Evolutionary conservation across 2,888 invertebrate genomes (phyloP), one percentile per base, ranked within the genome.

Genomic region (Drosophila quinaria): DNA sequence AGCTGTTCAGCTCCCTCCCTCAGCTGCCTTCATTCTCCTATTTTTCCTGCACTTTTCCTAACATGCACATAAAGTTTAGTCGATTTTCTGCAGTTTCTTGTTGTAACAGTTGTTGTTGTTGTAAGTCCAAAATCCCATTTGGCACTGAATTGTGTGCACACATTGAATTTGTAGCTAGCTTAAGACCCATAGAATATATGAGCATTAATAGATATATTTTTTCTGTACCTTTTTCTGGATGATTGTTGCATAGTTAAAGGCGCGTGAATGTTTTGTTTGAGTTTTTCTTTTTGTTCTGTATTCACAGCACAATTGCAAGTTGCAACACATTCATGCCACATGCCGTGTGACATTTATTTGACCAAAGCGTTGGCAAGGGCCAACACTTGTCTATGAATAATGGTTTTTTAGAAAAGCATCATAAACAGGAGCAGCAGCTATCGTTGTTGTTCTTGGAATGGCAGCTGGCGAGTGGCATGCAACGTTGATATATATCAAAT

Each of bases 81-180:
- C 84, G 84, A 84, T 84, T 87, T 69, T 68, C 35, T 77, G 61
- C 69, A 65, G 22, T 50, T 74, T 17, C 46, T 47, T 62, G 46
- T 50, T 74, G 73, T 66, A 78, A 44, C 10, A 58, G 31, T 37
- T 70, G 58, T 10, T 76, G 35, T 15, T 62, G 42, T 47, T 75
- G 74, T 67, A 73, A 68, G 80, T 80, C 84, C 78, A 74, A 84
- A 84, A 84, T 87, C 87, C 84, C 84, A 84, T 84, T 84, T 84
- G 87, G 80, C 87, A 84, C 80, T 84, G 84, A 84, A 84, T 84
- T 84, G 87, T 87, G 84, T 81, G 87, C 80, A 62, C 80, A 87
- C 84, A 84, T 84, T 84, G 84, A 84, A 87, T 84, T 87, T 84
- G 87, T 84, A 77, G 83, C 67, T 51, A 75, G 81, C 84, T 84